These are phyloP conservation scores for Tinea trinotella DNA, from an alignment of 2,888 invertebrate species.

Conservation along the genomic window DNA sequence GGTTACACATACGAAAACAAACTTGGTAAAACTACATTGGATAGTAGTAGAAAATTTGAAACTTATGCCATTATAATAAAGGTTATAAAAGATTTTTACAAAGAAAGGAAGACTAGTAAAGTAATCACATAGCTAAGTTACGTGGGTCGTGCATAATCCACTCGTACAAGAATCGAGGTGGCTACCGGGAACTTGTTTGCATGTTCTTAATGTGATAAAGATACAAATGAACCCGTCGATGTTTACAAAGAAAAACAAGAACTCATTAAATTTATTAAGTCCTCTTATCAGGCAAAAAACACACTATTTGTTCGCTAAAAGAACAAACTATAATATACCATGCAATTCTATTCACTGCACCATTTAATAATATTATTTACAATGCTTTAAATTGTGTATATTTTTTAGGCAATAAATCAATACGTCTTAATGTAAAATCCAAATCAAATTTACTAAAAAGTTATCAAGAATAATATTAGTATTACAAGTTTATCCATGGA, in stretches of 20 bases:
- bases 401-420: no score
- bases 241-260: conserved; percentile 1
- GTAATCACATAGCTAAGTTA: background rate
- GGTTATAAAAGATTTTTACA: conserved; percentile 1
- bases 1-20: conserved; percentile 2
- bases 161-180: conserved; percentile 10
- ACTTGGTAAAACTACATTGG: background rate
- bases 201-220: conserved; percentile 16
- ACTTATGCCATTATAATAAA: background rate
- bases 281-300: background rate
- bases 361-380: no score
- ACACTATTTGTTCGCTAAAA: no score
- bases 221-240: conserved; percentile 15
- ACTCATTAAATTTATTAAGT: background rate
- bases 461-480: conserved; percentile 2
- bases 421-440: no score
- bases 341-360: no score
- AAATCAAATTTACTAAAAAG: background rate
- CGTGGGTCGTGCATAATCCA: conserved; percentile 6
- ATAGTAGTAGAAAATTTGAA: background rate
- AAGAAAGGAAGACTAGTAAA: background rate
- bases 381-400: no score
- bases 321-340: no score
- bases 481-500: background rate
- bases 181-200: conserved; percentile 17